These are phyloP conservation scores for Oscheius sp. DNA, from an alignment of 2,888 invertebrate genomes.

Conservation along the genomic window DNA sequence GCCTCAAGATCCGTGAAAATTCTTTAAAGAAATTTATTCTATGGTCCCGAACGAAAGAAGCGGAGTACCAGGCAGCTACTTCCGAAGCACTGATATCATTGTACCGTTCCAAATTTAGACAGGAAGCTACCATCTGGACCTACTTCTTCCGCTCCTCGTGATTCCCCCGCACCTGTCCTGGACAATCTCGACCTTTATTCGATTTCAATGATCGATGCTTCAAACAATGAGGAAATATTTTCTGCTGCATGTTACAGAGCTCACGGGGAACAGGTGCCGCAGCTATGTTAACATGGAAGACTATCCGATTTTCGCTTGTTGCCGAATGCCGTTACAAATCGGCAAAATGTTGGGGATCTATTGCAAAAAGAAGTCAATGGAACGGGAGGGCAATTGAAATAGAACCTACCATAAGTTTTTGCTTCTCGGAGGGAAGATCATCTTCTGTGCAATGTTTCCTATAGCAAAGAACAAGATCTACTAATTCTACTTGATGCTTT, in stretches of 20 bases:
- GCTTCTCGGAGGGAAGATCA: conserved; percentile 39
- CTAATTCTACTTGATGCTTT: conserved; percentile 85
- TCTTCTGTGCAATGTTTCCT: conserved; percentile 76
- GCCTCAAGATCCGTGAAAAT: too few species aligned
- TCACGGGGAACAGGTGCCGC: background rate
- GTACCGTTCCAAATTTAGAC: too few species aligned
- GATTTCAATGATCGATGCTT: too few species aligned
- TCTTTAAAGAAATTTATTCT: too few species aligned
- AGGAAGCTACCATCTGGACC: too few species aligned
- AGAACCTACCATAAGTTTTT: conserved; percentile 44
- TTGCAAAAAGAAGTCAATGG: background rate
- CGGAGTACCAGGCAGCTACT: too few species aligned
- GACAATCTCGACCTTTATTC: too few species aligned
- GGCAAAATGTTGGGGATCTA: background rate
- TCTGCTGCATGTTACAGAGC: background rate
- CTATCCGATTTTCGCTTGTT: conserved; percentile 6
- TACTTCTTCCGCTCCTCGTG: background rate
- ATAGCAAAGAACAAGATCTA: conserved; percentile 93
- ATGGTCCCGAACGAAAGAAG: too few species aligned
- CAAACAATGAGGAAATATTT: background rate
- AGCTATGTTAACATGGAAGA: conserved; percentile 1
- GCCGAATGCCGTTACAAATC: background rate
- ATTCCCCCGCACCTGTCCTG: background rate
- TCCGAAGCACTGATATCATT: too few species aligned
- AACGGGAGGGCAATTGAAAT: background rate